Base-by-base conservation (phyloP, 2,797 vertebrate species). In the Chaetodon trifasciatus region DNA sequence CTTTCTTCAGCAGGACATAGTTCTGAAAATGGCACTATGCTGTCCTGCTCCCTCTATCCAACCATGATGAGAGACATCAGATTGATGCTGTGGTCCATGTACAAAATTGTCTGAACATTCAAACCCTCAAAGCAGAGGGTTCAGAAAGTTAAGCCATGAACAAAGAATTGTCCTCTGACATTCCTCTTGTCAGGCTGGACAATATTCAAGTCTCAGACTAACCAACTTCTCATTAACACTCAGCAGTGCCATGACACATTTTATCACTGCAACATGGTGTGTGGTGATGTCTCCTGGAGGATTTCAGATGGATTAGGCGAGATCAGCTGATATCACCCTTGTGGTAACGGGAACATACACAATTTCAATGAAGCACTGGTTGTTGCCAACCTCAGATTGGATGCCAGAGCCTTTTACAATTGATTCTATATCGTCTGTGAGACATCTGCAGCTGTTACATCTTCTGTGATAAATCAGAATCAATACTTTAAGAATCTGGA, bases 11-110 rank as follows among this genome's bases (percentile, higher is more conserved):
- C 87, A 89, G 61, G 28, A 73, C 49, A 74, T 88, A 4, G 49
- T 40, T 52, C 9, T 84, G 78, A 92, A 82, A 75, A 95, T 96
- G 94, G 86, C 89, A 11, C 89, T 94, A 62, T 95, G 95, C 95
- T 0, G 86, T 96, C 24, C 94, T 94, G 0, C 89, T 96, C 0
- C 67, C 95, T 32, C 71, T 95, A 60, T 94, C 94, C 0, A 87
- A 94, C 79, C 78, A 79, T 1, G 93, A 95, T 74, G 62, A 61
- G 58, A 52, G 35, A 84, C 66, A 57, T 78, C 62, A 95, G 86
- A 12, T 83, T 96, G 73, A 90, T 95, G 80, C 85, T 96, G 32
- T 96, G 94, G 94, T 89, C 95, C 60, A 77, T 96, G 86, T 67
- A 94, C 17, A 90, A 83, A 8, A 86, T 96, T 1, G 82, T 95